These are phyloP conservation scores for Agrilus biguttatus DNA, from an alignment of 2,888 invertebrate species.

Conservation along the genomic window DNA sequence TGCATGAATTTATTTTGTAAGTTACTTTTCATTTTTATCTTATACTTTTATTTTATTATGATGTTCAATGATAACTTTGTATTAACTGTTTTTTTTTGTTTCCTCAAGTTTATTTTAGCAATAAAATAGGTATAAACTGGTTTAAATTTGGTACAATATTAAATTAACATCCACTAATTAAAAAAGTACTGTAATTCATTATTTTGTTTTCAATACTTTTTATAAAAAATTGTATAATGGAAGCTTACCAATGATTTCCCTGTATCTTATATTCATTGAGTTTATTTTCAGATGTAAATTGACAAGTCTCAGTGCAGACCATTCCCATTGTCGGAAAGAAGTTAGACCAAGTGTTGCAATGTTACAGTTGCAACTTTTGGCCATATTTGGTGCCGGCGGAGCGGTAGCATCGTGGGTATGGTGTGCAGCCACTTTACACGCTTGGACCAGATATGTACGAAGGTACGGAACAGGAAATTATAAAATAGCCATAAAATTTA, in stretches of 20 bases:
- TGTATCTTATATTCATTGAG: too few species aligned
- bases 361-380: slow-evolving; percentile 66
- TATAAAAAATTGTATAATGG: too few species aligned
- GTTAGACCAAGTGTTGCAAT: slow-evolving; percentile 69
- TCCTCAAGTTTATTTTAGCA: too few species aligned
- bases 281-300: slow-evolving; percentile 32
- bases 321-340: slow-evolving; percentile 47
- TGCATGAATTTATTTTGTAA: slow-evolving; percentile 72
- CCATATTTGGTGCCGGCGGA: slow-evolving; percentile 72
- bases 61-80: too few species aligned
- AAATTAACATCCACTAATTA: too few species aligned
- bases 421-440: slow-evolving; percentile 70
- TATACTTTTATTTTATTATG: too few species aligned
- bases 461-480: slow-evolving; percentile 37
- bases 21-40: slow-evolving; percentile 21
- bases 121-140: too few species aligned
- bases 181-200: too few species aligned
- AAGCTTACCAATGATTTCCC: too few species aligned
- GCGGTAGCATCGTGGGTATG: slow-evolving; percentile 91
- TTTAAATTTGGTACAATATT: too few species aligned
- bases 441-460: slow-evolving; percentile 74
- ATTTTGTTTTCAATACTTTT: too few species aligned
- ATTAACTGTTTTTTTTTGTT: too few species aligned
- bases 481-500: background rate
- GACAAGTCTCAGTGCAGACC: slow-evolving; percentile 26